phyloP scores from a whole-genome alignment of 2,797 vertebrate species.

The Manis pentadactyla region DNA sequence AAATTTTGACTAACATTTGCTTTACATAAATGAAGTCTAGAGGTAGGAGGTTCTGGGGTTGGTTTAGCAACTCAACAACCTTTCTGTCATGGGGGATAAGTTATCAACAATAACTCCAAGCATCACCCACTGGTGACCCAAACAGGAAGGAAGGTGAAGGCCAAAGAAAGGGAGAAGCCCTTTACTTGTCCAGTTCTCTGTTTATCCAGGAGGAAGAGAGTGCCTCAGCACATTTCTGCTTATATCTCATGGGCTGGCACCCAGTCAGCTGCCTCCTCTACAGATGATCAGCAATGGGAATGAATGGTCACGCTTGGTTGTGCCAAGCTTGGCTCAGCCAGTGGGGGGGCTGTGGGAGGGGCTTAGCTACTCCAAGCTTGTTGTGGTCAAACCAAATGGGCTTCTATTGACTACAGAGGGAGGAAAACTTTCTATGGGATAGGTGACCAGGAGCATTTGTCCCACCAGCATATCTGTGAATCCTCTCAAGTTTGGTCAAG shows the following conservation, averaged over 20 bases:
- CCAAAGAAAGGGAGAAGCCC: background rate
- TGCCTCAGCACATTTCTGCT: background rate
- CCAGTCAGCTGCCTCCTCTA: background rate
- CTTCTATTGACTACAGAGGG: background rate
- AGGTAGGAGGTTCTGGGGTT: background rate
- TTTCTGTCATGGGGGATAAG: background rate
- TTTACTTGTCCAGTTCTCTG: background rate
- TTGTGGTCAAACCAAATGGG: background rate
- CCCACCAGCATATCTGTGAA: background rate
- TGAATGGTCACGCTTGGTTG: background rate
- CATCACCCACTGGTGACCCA: background rate
- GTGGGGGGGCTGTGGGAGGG: background rate
- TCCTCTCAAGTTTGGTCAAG: background rate
- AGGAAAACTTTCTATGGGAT: background rate
- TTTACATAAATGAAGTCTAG: background rate
- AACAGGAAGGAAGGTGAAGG: background rate
- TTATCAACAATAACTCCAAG: background rate
- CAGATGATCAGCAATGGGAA: background rate
- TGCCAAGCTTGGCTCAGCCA: background rate
- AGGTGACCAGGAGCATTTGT: background rate
- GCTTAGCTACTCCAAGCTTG: background rate
- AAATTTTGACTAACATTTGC: background rate
- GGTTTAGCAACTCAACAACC: background rate
- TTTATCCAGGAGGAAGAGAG: background rate
- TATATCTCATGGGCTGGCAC: background rate